Conservation (phyloP, 1,140 invertebrate genomes). For the Aphelinus certus region DNA sequence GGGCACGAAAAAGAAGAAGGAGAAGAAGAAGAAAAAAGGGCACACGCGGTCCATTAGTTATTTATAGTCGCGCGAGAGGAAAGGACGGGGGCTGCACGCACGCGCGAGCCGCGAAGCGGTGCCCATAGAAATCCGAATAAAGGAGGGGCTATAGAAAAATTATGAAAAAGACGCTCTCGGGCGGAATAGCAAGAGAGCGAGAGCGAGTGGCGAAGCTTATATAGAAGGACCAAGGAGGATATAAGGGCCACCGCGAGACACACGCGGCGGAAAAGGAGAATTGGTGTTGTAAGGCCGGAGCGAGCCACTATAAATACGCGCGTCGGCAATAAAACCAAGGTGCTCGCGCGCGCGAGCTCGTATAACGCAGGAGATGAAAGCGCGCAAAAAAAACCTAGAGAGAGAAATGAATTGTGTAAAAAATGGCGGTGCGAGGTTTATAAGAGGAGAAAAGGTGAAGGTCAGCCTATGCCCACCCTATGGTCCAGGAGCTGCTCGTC, state of each 20-base stretch:
- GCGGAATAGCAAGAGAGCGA: slow-evolving; percentile 1
- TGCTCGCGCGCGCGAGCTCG: background rate
- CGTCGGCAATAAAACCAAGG: slow-evolving; percentile 6
- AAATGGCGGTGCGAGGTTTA: background rate
- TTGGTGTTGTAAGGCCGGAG: slow-evolving; percentile 1
- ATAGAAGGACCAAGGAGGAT: slow-evolving; percentile 2
- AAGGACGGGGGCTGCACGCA: background rate
- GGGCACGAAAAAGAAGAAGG: background rate
- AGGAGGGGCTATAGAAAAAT: background rate
- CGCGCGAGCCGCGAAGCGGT: background rate
- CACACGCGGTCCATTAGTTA: background rate
- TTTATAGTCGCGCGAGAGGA: background rate
- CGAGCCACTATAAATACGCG: slow-evolving; percentile 25
- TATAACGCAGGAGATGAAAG: slow-evolving; percentile 16
- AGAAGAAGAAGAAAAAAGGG: background rate
- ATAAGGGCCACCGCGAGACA: background rate
- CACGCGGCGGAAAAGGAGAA: background rate
- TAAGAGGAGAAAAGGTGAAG: slow-evolving; percentile 26
- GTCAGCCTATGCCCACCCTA: slow-evolving; percentile 3
- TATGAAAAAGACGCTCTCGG: background rate
- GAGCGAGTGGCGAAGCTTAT: background rate
- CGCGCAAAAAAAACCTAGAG: background rate
- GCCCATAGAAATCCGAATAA: slow-evolving; percentile 1
- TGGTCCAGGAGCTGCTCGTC: no score
- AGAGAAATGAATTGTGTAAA: slow-evolving; percentile 10